A percentile compares a stretch with the other conserved stretches of the same genome.
Conservation (phyloP, 1,140 invertebrate genomes). For the Delia radicum region DNA sequence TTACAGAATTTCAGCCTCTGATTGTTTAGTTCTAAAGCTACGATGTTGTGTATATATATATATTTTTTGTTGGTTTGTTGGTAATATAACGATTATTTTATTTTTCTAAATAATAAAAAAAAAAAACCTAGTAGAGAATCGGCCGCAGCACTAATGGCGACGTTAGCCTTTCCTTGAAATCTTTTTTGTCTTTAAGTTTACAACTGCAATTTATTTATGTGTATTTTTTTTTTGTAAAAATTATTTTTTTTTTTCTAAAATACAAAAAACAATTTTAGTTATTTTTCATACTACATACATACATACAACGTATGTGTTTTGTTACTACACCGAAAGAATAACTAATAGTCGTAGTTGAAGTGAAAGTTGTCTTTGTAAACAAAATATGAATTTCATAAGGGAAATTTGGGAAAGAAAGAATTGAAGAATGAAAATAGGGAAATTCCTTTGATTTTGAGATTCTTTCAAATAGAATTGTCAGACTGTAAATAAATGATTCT, state of each 20-base stretch:
- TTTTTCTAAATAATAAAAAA: conserved; percentile 13
- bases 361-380: too few species aligned
- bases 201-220: conserved; percentile 8
- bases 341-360: not conserved
- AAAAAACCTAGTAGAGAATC: not conserved
- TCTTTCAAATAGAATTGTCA: too few species aligned
- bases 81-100: conserved; percentile 10
- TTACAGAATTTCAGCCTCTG: conserved; percentile 10
- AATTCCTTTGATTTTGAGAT: too few species aligned
- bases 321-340: not conserved
- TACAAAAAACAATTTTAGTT: conserved; percentile 10
- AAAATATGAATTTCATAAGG: too few species aligned
- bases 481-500: too few species aligned
- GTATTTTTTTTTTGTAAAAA: not conserved
- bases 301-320: not conserved
- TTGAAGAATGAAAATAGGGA: too few species aligned
- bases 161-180: conserved; percentile 14
- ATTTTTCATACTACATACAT: not conserved
- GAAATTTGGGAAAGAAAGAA: too few species aligned
- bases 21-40: conserved; percentile 3
- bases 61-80: not conserved
- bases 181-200: not conserved
- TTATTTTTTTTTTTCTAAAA: not conserved
- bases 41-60: not conserved
- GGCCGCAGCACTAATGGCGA: conserved; percentile 1